Evolutionary conservation across 1,140 invertebrate genomes (phyloP).

Genomic region (Armadillidium nasatum): DNA sequence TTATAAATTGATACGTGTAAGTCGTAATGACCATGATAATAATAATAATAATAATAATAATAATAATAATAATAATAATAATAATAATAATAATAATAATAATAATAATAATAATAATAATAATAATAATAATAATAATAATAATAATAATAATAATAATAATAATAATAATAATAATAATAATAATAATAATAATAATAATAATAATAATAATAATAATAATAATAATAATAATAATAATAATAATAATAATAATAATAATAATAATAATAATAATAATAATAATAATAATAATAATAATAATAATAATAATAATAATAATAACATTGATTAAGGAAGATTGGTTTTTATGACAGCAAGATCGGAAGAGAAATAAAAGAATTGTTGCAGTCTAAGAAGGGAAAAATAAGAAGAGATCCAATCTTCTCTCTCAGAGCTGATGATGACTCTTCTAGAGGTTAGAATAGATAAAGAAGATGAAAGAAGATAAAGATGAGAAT

Average conservation of each 20-base stretch:
- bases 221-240: slow-evolving; percentile 15
- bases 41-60: slow-evolving; percentile 8
- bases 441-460: no score
- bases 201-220: slow-evolving; percentile 15
- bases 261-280: slow-evolving; percentile 12
- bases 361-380: no score
- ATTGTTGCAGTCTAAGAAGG: no score
- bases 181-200: slow-evolving; percentile 15
- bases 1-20: no score
- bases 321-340: no score
- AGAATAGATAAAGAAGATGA: no score
- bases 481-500: no score
- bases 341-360: no score
- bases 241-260: slow-evolving; percentile 15
- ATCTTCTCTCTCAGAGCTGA: no score
- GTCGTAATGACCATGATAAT: not conserved
- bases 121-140: slow-evolving; percentile 8
- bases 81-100: slow-evolving; percentile 13
- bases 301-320: no score
- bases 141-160: slow-evolving; percentile 3
- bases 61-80: slow-evolving; percentile 15
- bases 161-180: slow-evolving; percentile 10
- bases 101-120: slow-evolving; percentile 11
- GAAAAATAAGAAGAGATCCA: no score
- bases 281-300: no score